A percentile compares a stretch with the other conserved stretches of the same genome.
phyloP scores from a whole-genome alignment of 2,888 invertebrate genomes.

The Atethmia centrago region DNA sequence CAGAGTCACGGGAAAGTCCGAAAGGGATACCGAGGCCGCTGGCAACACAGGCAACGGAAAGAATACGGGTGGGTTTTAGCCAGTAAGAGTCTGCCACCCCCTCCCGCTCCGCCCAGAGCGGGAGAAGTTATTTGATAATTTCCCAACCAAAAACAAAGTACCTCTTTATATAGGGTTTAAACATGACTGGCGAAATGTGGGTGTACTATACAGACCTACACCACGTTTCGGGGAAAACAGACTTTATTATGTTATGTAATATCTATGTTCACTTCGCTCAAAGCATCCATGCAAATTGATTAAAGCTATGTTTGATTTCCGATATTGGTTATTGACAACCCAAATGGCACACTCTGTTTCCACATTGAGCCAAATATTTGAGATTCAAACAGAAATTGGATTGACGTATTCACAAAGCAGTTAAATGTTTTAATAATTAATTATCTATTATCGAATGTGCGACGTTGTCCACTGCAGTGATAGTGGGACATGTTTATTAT shows the following conservation, averaged over 20 bases:
- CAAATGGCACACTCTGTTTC: slow-evolving; percentile 9
- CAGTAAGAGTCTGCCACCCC: no score
- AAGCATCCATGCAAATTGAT: slow-evolving; percentile 6
- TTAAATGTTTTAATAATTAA: slow-evolving; percentile 6
- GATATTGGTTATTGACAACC: slow-evolving; percentile 19
- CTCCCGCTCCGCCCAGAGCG: no score
- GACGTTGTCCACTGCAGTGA: slow-evolving; percentile 7
- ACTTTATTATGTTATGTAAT: background rate
- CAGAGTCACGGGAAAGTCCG: no score
- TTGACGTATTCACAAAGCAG: background rate
- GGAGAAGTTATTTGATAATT: no score
- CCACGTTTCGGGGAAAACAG: background rate
- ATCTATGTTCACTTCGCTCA: background rate
- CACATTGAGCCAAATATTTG: slow-evolving; percentile 19
- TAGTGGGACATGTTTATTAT: slow-evolving; percentile 13
- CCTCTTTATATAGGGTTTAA: background rate
- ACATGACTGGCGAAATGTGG: background rate
- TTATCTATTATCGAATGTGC: background rate
- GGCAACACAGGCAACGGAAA: no score
- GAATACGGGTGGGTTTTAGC: no score
- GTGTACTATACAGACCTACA: background rate
- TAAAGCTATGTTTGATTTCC: slow-evolving; percentile 6
- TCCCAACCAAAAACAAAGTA: no score
- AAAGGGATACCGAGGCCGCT: no score
- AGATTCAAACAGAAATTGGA: slow-evolving; percentile 10